phyloP scores from a whole-genome alignment of 2,113 vertebrate genomes.

The Pipa parva region DNA sequence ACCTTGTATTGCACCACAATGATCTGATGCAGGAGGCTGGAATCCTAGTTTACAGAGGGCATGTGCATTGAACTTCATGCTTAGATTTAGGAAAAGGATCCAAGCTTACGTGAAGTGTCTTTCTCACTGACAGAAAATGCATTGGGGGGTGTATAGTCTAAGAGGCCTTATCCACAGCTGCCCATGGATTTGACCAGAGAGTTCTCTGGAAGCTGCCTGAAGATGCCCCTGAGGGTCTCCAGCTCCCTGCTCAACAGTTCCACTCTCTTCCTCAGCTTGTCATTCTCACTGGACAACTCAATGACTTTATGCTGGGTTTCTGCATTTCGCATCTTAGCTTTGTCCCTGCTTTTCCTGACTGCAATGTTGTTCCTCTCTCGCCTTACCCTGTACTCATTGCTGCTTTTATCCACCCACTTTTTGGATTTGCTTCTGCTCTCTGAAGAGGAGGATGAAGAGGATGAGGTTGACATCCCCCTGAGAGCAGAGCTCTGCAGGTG shows the following conservation, averaged over 20 bases:
- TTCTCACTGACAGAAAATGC: neutral
- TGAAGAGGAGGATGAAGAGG: slow-evolving; percentile 41
- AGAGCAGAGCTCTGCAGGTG: slow-evolving; percentile 33
- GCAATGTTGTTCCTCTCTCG: slow-evolving; percentile 97
- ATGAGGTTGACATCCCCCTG: slow-evolving; percentile 28
- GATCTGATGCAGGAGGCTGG: neutral
- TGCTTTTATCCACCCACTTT: slow-evolving; percentile 90
- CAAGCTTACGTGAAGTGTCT: neutral
- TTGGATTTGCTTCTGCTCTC: slow-evolving; percentile 73
- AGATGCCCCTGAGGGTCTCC: slow-evolving; percentile 92
- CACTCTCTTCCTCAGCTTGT: slow-evolving; percentile 87
- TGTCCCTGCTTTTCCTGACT: slow-evolving; percentile 94
- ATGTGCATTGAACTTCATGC: neutral
- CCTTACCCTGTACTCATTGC: slow-evolving; percentile 88
- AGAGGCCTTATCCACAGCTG: slow-evolving; percentile 70
- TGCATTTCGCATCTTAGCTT: slow-evolving; percentile 92
- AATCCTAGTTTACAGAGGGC: slow-evolving; percentile 2
- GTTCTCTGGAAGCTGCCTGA: slow-evolving; percentile 90
- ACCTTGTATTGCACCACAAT: neutral
- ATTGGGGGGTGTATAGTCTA: neutral
- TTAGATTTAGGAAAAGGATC: neutral
- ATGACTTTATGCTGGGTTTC: slow-evolving; percentile 96
- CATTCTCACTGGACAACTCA: slow-evolving; percentile 88
- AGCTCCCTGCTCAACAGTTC: slow-evolving; percentile 92
- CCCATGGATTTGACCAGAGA: slow-evolving; percentile 88